Evolutionary conservation across 2,113 vertebrate genomes (phyloP), one percentile per base, ranked within the genome.

Genomic region (Aegithalos caudatus): DNA sequence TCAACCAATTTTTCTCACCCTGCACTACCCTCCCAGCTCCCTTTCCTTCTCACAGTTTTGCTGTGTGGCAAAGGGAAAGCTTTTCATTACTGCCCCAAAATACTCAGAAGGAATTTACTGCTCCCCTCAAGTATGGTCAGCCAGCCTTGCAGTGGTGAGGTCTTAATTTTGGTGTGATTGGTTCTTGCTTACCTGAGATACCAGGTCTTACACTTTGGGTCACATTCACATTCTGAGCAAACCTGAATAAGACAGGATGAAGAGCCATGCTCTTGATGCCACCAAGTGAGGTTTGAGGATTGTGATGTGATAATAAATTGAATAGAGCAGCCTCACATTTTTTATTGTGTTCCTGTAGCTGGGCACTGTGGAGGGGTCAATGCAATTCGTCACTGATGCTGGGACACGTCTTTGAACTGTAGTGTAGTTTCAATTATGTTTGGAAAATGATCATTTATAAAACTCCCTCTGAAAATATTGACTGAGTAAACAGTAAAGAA

Each of bases 311-410:
- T 81, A 54, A 77, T 15, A 81, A 72, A 91, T 31, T 50, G 14
- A 50, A 37, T 18, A 33, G 9, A 64, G 18, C 27, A 51, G 33
- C 45, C 27, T 69, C 54, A 33, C 4, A 4, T 92, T 84, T 73
- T 3, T 0, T 65, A 9, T 22, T 0, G 1, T 60, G 21, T 35
- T 83, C 40, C 44, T 47, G 12, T 27, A 60, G 24, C 20, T 81
- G 53, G n/a, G 20, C 29, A 38, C 12, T 54, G 15, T 37, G 15
- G 25, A 85, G 23, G 22, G 12, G 28, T 35, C 47, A 53, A 53
- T 10, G 16, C 18, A 33, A 21, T 76, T 76, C 1, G 1, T 67
- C 54, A 27, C 28, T 56, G 28, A 8, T 56, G 35, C 14, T n/a
- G 67, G 40, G 14, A 76, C 47, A 44, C 6, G 24, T 47, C 37